phyloP scores from a whole-genome alignment of 1,140 invertebrate genomes.

The Hyposmocoma kahamanoa region DNA sequence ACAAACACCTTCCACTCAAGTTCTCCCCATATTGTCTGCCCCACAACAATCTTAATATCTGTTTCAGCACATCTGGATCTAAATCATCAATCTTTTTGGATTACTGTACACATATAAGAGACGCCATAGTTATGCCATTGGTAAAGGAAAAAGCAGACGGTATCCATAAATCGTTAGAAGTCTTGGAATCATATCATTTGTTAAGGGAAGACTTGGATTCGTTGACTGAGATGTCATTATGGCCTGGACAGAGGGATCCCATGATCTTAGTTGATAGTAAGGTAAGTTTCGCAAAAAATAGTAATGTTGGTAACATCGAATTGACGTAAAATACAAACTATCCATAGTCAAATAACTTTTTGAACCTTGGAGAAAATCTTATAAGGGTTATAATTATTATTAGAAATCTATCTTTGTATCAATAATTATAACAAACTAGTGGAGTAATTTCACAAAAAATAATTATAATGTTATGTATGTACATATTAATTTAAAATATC shows the following conservation, averaged over 20 bases:
- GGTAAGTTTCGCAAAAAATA: conserved; percentile 74
- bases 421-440: too few relatives aligned
- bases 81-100: conserved; percentile 87
- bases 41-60: background rate
- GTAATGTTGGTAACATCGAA: too few relatives aligned
- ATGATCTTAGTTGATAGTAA: conserved; percentile 86
- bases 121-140: conserved; percentile 84
- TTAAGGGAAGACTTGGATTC: conserved; percentile 93
- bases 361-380: too few relatives aligned
- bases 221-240: conserved; percentile 87
- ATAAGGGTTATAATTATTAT: too few relatives aligned
- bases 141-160: conserved; percentile 80
- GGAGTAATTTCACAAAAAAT: too few relatives aligned
- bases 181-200: conserved; percentile 89
- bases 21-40: background rate
- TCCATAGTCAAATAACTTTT: too few relatives aligned
- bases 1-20: background rate
- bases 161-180: conserved; percentile 81
- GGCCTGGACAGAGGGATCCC: conserved; percentile 86
- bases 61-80: conserved; percentile 81
- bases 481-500: too few relatives aligned
- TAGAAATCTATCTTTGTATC: too few relatives aligned
- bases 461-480: too few relatives aligned
- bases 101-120: conserved; percentile 83
- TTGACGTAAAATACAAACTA: too few relatives aligned